Conservation (phyloP, 2,113 vertebrate genomes). For the Microtus montanus region DNA sequence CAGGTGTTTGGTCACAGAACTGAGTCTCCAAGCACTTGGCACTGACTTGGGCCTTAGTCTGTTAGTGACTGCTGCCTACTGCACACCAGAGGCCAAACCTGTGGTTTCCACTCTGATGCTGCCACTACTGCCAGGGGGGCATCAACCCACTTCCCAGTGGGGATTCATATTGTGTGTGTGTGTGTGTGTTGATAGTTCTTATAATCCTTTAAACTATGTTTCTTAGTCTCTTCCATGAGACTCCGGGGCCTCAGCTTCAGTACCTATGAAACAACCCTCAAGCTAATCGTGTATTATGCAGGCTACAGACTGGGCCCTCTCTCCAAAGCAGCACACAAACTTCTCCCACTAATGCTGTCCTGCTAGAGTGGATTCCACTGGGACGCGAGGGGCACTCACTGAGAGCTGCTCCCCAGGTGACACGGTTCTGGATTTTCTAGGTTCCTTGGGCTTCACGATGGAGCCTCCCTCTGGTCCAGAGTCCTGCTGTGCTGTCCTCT, state of each 20-base stretch:
- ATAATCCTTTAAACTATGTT: background rate
- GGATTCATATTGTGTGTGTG: background rate
- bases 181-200: background rate
- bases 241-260: background rate
- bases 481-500: too few relatives aligned
- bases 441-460: background rate
- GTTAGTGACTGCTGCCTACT: background rate
- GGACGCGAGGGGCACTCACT: background rate
- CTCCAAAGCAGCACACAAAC: background rate
- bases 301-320: background rate
- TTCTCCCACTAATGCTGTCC: background rate
- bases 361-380: background rate
- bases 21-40: background rate
- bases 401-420: background rate
- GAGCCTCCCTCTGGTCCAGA: too few relatives aligned
- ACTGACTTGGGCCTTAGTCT: background rate
- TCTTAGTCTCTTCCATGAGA: background rate
- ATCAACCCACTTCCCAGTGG: background rate
- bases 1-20: background rate
- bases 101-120: background rate
- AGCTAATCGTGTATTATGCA: background rate
- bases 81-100: background rate
- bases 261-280: background rate
- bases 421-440: background rate
- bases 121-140: too few relatives aligned